A percentile compares a stretch with the other conserved stretches of the same genome.
Conservation (phyloP, 2,113 vertebrate species). For the Ptilonorhynchus violaceus region DNA sequence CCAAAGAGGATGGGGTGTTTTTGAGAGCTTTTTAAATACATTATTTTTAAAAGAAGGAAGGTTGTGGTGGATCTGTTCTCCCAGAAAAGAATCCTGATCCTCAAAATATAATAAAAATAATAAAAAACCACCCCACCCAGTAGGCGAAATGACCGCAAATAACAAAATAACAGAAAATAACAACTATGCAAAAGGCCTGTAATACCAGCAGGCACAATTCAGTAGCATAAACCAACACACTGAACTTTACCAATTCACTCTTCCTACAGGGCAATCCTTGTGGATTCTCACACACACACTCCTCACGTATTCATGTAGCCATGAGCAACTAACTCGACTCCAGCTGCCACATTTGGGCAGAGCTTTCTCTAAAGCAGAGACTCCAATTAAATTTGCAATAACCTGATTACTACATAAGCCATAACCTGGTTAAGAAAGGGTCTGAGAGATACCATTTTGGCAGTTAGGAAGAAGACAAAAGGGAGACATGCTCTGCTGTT, state of each 20-base stretch:
- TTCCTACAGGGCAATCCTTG: not conserved
- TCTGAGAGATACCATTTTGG: not conserved
- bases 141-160: not conserved
- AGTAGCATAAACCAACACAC: not conserved
- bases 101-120: not conserved
- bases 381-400: constrained; percentile 51
- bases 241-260: not conserved
- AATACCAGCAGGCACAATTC: not conserved
- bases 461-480: not conserved
- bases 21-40: not conserved
- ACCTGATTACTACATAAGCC: constrained; percentile 35
- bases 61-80: not conserved
- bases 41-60: not conserved
- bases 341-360: not conserved
- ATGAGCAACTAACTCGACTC: not conserved
- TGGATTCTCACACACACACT: not conserved
- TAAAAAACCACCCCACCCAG: not conserved
- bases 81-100: not conserved
- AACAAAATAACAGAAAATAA: not conserved
- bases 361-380: constrained; percentile 20
- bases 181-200: not conserved
- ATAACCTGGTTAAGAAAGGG: constrained; percentile 43
- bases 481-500: not conserved
- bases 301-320: not conserved
- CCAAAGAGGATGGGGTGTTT: not conserved